These are phyloP conservation scores for Thamnophis sirtalis DNA, from an alignment of 2,113 vertebrate species.

Conservation along the genomic window DNA sequence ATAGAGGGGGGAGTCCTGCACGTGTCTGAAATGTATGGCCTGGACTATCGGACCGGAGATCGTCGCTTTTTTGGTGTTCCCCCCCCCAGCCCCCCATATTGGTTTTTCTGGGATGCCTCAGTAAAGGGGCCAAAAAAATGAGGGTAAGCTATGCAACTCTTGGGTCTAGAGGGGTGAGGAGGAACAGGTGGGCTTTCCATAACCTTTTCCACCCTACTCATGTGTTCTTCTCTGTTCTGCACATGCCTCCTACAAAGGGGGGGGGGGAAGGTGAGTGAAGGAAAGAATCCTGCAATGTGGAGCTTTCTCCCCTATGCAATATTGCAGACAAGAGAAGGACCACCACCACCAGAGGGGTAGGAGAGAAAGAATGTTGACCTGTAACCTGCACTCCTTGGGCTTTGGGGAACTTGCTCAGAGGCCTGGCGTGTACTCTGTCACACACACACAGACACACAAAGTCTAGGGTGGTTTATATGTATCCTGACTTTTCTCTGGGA, in stretches of 20 bases:
- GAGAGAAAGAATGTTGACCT: neutral
- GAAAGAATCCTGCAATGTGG: neutral
- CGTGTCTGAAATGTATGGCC: neutral
- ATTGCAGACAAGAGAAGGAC: neutral
- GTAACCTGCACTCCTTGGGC: neutral
- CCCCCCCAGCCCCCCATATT: neutral
- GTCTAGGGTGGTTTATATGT: neutral
- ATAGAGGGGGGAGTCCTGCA: no score
- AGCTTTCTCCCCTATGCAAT: neutral
- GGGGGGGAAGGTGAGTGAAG: neutral
- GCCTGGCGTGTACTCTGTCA: neutral
- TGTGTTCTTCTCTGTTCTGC: neutral
- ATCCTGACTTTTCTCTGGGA: neutral
- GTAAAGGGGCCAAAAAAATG: neutral
- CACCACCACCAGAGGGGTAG: no score
- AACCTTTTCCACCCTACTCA: neutral
- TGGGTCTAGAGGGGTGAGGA: neutral
- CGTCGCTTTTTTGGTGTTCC: neutral
- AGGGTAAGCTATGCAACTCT: neutral
- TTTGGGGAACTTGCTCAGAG: neutral
- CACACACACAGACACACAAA: neutral
- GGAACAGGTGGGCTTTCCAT: neutral
- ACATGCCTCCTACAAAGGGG: neutral
- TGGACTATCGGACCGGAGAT: no score
- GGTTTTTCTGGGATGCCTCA: slow-evolving; percentile 1